Evolutionary conservation across 2,797 vertebrate species (phyloP).

Genomic region (Sardinella longiceps): DNA sequence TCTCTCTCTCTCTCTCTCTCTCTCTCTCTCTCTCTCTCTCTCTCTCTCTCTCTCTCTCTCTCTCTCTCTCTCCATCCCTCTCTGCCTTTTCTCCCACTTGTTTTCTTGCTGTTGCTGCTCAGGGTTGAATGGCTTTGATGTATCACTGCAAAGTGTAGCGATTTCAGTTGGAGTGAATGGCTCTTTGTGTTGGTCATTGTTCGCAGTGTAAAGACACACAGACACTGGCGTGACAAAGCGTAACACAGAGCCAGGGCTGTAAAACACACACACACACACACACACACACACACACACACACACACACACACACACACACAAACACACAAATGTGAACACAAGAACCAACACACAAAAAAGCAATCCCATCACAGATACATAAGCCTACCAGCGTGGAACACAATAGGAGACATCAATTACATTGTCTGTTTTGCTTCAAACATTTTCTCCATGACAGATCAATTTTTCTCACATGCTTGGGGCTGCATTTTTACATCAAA

Average conservation of each 20-base stretch:
- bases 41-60: neutral
- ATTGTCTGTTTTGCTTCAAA: conserved; percentile 1
- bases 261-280: neutral
- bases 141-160: conserved; percentile 6
- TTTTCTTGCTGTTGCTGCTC: neutral
- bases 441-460: neutral
- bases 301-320: conserved; percentile 11
- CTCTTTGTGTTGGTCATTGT: conserved; percentile 5
- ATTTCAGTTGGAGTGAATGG: conserved; percentile 17
- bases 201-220: neutral
- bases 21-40: neutral
- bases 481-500: neutral
- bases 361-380: neutral
- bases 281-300: conserved; percentile 26
- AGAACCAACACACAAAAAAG: neutral
- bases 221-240: neutral
- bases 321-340: neutral
- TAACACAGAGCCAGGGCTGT: neutral
- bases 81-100: neutral
- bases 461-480: neutral
- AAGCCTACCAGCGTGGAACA: neutral
- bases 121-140: conserved; percentile 15
- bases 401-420: neutral
- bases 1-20: neutral
- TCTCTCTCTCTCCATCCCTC: neutral